Evolutionary conservation across 2,113 vertebrate genomes (phyloP), one percentile per base, ranked within the genome.

Genomic region (Choloepus hoffmanni): DNA sequence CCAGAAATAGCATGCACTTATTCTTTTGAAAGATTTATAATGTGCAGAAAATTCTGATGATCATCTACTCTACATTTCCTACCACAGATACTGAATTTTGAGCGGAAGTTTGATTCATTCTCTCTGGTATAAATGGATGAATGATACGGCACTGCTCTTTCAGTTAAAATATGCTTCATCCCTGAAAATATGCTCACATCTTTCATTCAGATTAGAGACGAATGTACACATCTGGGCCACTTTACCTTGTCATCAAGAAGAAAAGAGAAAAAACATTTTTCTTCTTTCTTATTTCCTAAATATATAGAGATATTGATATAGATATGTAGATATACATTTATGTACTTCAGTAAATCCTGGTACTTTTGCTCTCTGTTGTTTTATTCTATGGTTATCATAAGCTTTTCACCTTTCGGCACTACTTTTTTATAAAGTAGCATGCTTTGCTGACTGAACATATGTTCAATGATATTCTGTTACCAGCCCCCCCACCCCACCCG

Each of bases 201-300:
- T 93, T 83, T 96, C 92, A 93, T 89, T 95, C 92, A 92, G 68
- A 90, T 94, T 77, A 85, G 65, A 97, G 93, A 96, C n/a, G 58
- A 95, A 89, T 40, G 4, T 7, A n/a, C 13, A n/a, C 68, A 96
- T 26, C 79, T 92, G 63, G 40, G 48, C 82, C 5, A 55, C 67
- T 89, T 89, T 79, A 36, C 70, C 48, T 76, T 84, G n/a, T 87
- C 73, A 78, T 81, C 48, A 48, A 74, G 67, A 87, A 50, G 50
- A 92, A 78, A 65, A 62, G 9, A n/a, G 55, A 70, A 45, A 84
- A 72, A 28, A 21, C 18, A 23, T n/a, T 45, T 88, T 65, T 78
- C 77, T 92, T 91, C 16, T 84, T 73, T 95, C 60, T 68, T 94
- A 19, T 28, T 63, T 85, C 78, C 33, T 73, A 92, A 88, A 55